phyloP scores from a whole-genome alignment of 2,888 invertebrate genomes.

The Drosophila parthenogenetica region DNA sequence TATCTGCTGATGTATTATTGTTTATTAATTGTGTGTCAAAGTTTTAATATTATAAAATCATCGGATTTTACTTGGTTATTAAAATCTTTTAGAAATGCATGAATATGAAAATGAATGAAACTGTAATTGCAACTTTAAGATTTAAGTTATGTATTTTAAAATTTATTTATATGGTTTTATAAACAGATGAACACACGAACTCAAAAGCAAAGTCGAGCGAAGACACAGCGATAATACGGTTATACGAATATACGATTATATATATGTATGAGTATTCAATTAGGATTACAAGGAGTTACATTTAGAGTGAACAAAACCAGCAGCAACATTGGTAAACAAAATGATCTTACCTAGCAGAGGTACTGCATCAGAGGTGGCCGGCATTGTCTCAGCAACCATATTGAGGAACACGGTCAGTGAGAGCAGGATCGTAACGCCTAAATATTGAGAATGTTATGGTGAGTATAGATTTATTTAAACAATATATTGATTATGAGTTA shows the following conservation, averaged over 20 bases:
- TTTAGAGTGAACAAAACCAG: slow-evolving; percentile 51
- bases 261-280: slow-evolving; percentile 14
- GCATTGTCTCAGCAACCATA: slow-evolving; percentile 99
- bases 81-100: slow-evolving; percentile 80
- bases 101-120: slow-evolving; percentile 58
- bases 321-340: slow-evolving; percentile 60
- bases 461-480: not conserved
- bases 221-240: slow-evolving; percentile 44
- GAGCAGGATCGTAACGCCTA: slow-evolving; percentile 98
- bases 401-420: slow-evolving; percentile 99
- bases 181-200: slow-evolving; percentile 54
- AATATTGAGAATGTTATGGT: slow-evolving; percentile 36
- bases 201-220: slow-evolving; percentile 45
- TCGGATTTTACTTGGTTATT: slow-evolving; percentile 75
- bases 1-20: slow-evolving; percentile 49
- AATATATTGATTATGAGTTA: not conserved
- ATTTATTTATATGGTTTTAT: slow-evolving; percentile 15
- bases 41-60: slow-evolving; percentile 85
- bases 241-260: slow-evolving; percentile 24
- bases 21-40: slow-evolving; percentile 79
- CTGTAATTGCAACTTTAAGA: slow-evolving; percentile 56
- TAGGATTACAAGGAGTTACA: slow-evolving; percentile 34
- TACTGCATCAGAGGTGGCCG: slow-evolving; percentile 97
- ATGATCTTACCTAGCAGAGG: slow-evolving; percentile 90
- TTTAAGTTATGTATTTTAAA: slow-evolving; percentile 35